Base-by-base conservation (phyloP, 2,797 vertebrate genomes). In the Sebastiscus albofasciatus region DNA sequence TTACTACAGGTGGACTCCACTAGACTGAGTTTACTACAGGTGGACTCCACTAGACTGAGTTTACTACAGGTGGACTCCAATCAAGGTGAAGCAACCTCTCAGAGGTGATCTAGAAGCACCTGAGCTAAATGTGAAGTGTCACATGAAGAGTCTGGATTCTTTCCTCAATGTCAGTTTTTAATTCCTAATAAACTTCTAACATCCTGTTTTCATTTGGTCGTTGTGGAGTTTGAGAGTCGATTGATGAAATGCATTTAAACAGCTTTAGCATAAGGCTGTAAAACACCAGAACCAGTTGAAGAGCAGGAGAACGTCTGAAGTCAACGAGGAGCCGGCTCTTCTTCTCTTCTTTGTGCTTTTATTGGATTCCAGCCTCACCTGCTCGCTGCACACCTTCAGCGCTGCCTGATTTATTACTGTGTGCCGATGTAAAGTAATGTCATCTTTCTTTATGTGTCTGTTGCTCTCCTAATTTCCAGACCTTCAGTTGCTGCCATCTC, bases 381-480 rank as follows among this genome's bases (percentile, higher is more conserved):
- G 68, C 70, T 52, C 54, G 0, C 27, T 0, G 31, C 62, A 16
- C 55, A 67, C 68, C 27, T 56, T 26, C 77, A 22, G 60, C 1
- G 11, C 59, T 1, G 39, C 2, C 77, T 86, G 82, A 87, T 89
- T 82, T 80, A 85, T 72, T 2, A 54, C 65, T 0, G 4, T 0
- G 24, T 12, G 77, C 60, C 61, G 3, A 16, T 42, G 18, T 72
- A 33, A 72, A 73, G 46, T 60, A 74, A 62, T 65, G 55, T 77
- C 24, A 77, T 86, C 62, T 67, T 69, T 76, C 70, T 84, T 82
- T 67, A 69, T 68, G 67, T 67, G 55, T 60, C 72, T 42, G 59
- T 36, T 46, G 34, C 6, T 58, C 22, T 2, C 56, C 62, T 77
- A 52, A 82, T 81, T 75, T 67, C 69, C 34, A 67, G 73, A 76